A percentile compares a stretch with the other conserved stretches of the same genome.
Conservation (phyloP, 2,797 vertebrate species). For the Falco columbarius region DNA sequence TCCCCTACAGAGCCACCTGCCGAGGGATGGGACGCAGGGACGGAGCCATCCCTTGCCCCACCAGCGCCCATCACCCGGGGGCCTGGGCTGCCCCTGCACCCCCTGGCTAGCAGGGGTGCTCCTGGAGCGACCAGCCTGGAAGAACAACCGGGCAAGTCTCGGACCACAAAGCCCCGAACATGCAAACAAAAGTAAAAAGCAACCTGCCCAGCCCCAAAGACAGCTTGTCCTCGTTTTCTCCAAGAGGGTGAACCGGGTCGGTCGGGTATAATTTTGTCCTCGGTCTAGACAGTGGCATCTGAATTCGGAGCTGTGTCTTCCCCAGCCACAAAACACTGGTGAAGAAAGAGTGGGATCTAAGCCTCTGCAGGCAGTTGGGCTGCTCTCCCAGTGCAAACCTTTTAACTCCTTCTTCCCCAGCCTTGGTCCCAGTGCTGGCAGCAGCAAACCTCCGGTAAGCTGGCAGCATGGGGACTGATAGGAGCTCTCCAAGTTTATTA, state of each 20-base stretch:
- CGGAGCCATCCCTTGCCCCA: neutral
- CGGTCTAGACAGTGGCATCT: neutral
- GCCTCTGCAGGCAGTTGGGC: neutral
- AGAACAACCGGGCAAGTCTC: neutral
- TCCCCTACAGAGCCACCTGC: neutral
- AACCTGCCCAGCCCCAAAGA: neutral
- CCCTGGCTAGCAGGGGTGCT: neutral
- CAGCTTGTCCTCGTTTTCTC: neutral
- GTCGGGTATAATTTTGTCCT: neutral
- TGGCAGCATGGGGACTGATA: fast-evolving
- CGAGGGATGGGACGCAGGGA: neutral
- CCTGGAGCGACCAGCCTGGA: neutral
- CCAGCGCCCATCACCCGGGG: neutral
- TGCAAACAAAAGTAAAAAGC: neutral
- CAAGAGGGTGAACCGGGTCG: neutral
- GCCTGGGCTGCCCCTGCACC: neutral
- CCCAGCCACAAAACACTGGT: neutral
- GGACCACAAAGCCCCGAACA: neutral
- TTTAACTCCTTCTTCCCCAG: constrained; percentile 38
- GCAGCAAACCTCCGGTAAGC: neutral
- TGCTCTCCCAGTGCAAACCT: neutral
- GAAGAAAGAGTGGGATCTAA: neutral
- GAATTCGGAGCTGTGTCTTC: neutral
- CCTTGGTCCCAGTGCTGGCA: neutral
- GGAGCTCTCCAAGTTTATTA: neutral